Conservation (phyloP, 2,888 invertebrate species). For the Drosophila meridionalis region DNA sequence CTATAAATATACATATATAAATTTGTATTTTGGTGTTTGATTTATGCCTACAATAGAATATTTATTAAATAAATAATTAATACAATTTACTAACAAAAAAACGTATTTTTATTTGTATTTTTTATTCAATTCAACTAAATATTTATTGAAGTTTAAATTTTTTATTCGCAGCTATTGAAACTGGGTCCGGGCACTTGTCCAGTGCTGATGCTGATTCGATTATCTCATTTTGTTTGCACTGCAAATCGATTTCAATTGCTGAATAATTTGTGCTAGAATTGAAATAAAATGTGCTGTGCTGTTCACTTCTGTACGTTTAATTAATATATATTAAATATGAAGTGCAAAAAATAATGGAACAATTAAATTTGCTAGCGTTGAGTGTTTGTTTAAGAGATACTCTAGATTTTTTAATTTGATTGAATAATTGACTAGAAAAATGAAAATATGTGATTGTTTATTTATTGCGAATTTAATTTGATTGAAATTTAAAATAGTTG, state of each 20-base stretch:
- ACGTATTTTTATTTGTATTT: neutral
- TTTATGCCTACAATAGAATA: conserved; percentile 63
- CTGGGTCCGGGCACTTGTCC: conserved; percentile 12
- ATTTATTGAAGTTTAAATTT: conserved; percentile 16
- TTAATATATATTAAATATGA: conserved; percentile 18
- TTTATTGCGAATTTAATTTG: neutral
- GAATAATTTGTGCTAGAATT: conserved; percentile 32
- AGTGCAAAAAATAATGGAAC: neutral
- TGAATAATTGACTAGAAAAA: neutral
- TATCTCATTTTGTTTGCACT: conserved; percentile 43
- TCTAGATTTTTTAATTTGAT: neutral
- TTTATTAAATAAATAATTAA: conserved; percentile 48
- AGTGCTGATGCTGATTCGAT: conserved; percentile 40
- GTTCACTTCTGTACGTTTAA: conserved; percentile 12
- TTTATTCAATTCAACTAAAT: conserved; percentile 27
- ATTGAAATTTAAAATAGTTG: neutral
- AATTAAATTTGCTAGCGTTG: neutral
- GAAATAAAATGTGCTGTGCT: conserved; percentile 13
- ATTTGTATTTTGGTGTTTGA: conserved; percentile 70
- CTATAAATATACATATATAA: conserved; percentile 39
- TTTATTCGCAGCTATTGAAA: conserved; percentile 23
- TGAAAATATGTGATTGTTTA: neutral
- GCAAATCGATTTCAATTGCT: conserved; percentile 56
- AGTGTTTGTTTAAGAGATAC: neutral
- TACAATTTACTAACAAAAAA: conserved; percentile 9